Conservation (phyloP, 1,140 invertebrate genomes). For the Trachymyrmex septentrionalis region DNA sequence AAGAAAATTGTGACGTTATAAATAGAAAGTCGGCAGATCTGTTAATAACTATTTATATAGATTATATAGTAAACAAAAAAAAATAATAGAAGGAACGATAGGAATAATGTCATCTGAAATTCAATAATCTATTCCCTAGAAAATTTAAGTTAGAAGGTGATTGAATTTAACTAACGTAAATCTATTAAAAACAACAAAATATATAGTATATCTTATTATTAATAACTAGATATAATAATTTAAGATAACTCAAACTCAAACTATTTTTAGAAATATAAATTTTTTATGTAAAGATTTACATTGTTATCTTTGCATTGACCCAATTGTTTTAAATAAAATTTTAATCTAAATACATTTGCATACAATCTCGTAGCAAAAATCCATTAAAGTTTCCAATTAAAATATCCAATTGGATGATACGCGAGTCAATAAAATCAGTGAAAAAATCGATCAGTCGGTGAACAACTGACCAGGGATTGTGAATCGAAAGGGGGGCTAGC, state of each 20-base stretch:
- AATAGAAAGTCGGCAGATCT: no score
- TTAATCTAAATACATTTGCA: not conserved
- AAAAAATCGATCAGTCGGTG: conserved; percentile 12
- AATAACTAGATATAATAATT: no score
- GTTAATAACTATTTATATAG: no score
- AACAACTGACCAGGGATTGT: not conserved
- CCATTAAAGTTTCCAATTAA: conserved; percentile 29
- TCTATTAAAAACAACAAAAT: no score
- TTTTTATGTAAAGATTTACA: not conserved
- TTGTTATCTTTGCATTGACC: not conserved
- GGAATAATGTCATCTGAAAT: no score
- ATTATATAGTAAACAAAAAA: no score
- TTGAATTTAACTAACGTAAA: no score
- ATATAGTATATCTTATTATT: no score
- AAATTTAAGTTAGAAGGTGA: no score
- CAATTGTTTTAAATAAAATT: conserved; percentile 1
- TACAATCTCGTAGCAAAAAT: not conserved
- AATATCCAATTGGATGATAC: not conserved
- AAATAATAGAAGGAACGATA: no score
- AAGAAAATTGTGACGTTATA: no score
- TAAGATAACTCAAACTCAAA: not conserved
- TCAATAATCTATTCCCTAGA: no score
- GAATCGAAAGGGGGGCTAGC: not conserved
- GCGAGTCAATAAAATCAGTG: not conserved
- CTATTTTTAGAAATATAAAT: not conserved